A percentile compares a stretch with the other conserved stretches of the same genome.
Evolutionary conservation across 2,888 invertebrate species (phyloP).

Genomic region (Noctuana brunneofusca): DNA sequence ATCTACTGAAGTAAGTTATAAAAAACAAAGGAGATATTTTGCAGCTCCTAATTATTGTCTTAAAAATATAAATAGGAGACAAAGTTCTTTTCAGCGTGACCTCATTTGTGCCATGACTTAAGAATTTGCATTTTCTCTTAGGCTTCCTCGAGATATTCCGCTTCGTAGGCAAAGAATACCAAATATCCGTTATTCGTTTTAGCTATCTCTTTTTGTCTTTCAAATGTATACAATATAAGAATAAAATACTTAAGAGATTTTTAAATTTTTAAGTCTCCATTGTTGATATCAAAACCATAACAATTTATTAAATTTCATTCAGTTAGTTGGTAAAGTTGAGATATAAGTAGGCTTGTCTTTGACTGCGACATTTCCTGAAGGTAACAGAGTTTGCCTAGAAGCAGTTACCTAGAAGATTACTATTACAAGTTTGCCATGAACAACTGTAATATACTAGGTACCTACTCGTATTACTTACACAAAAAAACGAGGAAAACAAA

Average conservation of each 20-base stretch:
- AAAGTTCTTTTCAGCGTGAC: constrained; percentile 27
- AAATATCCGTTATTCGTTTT: constrained; percentile 21
- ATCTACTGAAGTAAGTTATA: not conserved
- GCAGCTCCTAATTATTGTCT: constrained; percentile 8
- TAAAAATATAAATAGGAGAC: constrained; percentile 22
- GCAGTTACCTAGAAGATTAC: too few relatives aligned
- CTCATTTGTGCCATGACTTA: constrained; percentile 19
- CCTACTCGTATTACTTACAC: too few relatives aligned
- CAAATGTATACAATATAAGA: not conserved
- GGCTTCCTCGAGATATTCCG: constrained; percentile 14
- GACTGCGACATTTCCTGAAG: too few relatives aligned
- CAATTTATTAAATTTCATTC: not conserved
- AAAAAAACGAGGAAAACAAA: too few relatives aligned
- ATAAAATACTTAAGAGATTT: not conserved
- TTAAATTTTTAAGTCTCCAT: not conserved
- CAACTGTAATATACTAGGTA: too few relatives aligned
- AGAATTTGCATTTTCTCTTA: constrained; percentile 22
- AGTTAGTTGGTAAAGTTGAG: too few relatives aligned
- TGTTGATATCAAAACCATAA: not conserved
- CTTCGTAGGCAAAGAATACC: constrained; percentile 19
- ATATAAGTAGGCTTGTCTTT: too few relatives aligned
- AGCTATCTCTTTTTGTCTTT: constrained; percentile 5
- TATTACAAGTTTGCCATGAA: too few relatives aligned
- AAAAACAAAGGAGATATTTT: constrained; percentile 2
- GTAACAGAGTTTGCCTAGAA: too few relatives aligned